Evolutionary conservation across 2,113 vertebrate genomes (phyloP).

Genomic region (Alaudala cheleensis): DNA sequence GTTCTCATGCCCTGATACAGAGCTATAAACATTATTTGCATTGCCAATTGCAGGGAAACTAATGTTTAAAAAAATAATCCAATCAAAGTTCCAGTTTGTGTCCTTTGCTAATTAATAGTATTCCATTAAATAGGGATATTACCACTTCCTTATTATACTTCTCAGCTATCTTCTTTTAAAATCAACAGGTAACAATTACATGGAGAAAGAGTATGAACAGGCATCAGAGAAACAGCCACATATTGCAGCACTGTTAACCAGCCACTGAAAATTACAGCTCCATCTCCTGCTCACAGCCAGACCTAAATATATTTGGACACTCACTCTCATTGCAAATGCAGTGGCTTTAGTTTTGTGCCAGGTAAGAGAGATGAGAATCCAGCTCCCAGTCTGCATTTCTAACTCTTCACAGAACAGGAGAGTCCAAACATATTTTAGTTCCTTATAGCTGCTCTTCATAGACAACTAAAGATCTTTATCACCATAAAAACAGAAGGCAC

Average conservation of each 20-base stretch:
- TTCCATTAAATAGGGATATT: not conserved
- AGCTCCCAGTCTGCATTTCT: constrained; percentile 17
- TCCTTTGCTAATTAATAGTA: not conserved
- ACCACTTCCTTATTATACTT: not conserved
- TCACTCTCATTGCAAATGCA: not conserved
- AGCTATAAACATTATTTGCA: not conserved
- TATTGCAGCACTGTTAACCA: not conserved
- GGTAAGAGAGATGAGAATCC: constrained; percentile 37
- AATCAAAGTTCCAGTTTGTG: not conserved
- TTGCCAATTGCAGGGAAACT: not conserved
- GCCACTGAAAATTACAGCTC: not conserved
- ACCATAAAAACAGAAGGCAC: constrained; percentile 36
- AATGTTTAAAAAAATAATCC: not conserved
- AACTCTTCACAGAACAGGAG: constrained; percentile 24
- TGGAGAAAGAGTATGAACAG: not conserved
- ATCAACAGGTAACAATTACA: not conserved
- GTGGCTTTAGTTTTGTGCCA: constrained; percentile 12
- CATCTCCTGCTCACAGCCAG: constrained; percentile 28
- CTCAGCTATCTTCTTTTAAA: constrained; percentile 4
- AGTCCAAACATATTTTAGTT: not conserved
- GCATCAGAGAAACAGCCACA: not conserved
- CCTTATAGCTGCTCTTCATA: constrained; percentile 48
- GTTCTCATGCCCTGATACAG: not conserved
- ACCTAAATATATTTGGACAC: not conserved
- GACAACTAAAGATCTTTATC: constrained; percentile 54